Evolutionary conservation across 53 echinoderm and acorn worm species (phyloP), one percentile per base, ranked within the genome.

Genomic region (Echinarachnius parma): DNA sequence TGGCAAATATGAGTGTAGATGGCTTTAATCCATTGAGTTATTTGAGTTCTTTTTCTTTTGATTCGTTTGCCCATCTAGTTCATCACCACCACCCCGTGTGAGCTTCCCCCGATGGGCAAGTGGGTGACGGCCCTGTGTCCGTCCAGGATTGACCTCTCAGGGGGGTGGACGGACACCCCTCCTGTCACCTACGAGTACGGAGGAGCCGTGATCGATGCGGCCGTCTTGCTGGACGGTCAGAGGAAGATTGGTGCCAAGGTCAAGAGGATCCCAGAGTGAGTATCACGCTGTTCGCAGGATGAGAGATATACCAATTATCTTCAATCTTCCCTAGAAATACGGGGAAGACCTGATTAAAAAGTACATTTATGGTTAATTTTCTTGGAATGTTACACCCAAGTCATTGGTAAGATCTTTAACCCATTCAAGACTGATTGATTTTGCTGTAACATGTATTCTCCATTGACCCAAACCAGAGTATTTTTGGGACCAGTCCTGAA

Each of bases 81-180:
- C 49, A 88, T 98, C 36, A 79, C 32, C 53, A 86, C 88, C 16
- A 63, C 47, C 16, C 80, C 85, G 2, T 82, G 82, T 75, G 86
- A 91, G 1, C 48, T 87, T 13, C 83, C 88, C 21, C 42, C 80
- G 15, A 85, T 86, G 77, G 86, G 53, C 23, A 91, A 91, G 54
- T 98, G 98, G 98, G 88, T 91, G 34, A 82, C 82, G 0, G 98
- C 81, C 0, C 79, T 69, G 10, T 98, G 98, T 48, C 98, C 98
- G 5, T 80, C 88, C 8, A 78, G 98, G n/a, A 98, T 98, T n/a
- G 98, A 98, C 42, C 52, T 98, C 1, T 82, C 91, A 8, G 98
- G 98, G 24, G 98, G 91, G 3, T 98, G 91, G 91, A 82, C 98
- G 0, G 98, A 98, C 58, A 98, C 98, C 27, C 98, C 98, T 45